Base-by-base conservation (phyloP, 2,113 vertebrate genomes). In the Theristicus caerulescens region DNA sequence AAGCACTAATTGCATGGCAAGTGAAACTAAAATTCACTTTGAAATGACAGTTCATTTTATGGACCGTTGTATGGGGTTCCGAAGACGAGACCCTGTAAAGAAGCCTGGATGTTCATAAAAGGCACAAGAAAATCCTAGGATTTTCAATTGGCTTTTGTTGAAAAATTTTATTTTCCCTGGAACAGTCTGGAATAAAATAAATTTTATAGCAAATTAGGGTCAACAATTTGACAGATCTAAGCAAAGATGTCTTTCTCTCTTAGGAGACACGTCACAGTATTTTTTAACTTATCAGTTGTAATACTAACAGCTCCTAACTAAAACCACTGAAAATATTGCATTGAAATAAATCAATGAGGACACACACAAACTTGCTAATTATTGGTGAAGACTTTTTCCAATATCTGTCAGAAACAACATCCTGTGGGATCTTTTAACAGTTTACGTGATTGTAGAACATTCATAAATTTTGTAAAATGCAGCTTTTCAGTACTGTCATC, bases 401-500 rank as follows among this genome's bases (percentile, higher is more conserved):
- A 65, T 64, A 54, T 84, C 34, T 86, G 26, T 69, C 81, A 93
- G 46, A 58, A 91, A 54, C 83, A 90, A 15, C 15, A 42, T 66
- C 54, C 31, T 2, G 6, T 62, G 40, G 29, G 88, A 83, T 74
- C 7, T 83, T 85, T 90, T n/a, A 86, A 21, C 15, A 40, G 26
- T 74, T 80, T 64, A 78, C 80, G 34, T 3, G 3, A 44, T 19
- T 83, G 47, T 40, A 92, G 54, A 74, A 67, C 34, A 36, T 64
- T 46, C 16, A 72, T 82, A 66, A 55, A 46, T 94, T 81, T 79
- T 82, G 12, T 69, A 90, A 90, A 94, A 95, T 89, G 51, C 64
- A 85, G 58, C 71, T 93, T 97, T 94, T 93, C 71, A 94, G 40
- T 95, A 32, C 10, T 58, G 13, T 55, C 93, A 38, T 91, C 58